These are phyloP conservation scores for Uria lomvia DNA, from an alignment of 2,113 vertebrate species.

Conservation along the genomic window DNA sequence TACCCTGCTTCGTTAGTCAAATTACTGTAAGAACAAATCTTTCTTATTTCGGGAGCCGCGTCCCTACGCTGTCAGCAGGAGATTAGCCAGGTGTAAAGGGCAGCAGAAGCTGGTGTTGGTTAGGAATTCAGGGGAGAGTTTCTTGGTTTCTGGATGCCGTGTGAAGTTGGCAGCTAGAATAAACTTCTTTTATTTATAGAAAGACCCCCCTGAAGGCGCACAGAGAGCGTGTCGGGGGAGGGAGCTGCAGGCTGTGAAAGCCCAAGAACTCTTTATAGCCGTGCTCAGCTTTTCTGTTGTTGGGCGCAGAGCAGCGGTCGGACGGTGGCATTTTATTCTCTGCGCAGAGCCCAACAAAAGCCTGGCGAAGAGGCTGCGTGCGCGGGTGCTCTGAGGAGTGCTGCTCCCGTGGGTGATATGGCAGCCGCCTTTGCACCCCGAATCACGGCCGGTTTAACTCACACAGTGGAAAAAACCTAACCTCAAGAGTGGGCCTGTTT, in stretches of 20 bases:
- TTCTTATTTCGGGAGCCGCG: not conserved
- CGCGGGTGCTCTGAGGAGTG: not conserved
- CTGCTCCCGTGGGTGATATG: not conserved
- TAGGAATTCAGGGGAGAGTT: not conserved
- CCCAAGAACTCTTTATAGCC: not conserved
- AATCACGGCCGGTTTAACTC: not conserved
- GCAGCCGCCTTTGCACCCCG: fast-evolving
- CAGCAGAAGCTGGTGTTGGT: not conserved
- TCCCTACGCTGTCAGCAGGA: fast-evolving
- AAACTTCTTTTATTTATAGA: not conserved
- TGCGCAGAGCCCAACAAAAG: not conserved
- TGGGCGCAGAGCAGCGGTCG: not conserved
- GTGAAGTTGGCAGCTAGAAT: not conserved
- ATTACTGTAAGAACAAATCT: not conserved
- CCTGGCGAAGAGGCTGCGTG: fast-evolving
- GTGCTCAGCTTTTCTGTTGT: not conserved
- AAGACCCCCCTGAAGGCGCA: not conserved
- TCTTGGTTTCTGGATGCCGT: not conserved
- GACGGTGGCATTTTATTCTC: fast-evolving
- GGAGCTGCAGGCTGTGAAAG: not conserved
- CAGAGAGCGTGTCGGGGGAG: not conserved
- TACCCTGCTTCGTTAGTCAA: not conserved
- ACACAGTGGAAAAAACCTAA: not conserved
- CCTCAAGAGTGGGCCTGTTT: not conserved
- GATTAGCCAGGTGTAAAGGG: not conserved